A percentile compares a stretch with the other conserved stretches of the same genome.
Conservation (phyloP, 2,113 vertebrate species). For the Planiliza haematocheilus region DNA sequence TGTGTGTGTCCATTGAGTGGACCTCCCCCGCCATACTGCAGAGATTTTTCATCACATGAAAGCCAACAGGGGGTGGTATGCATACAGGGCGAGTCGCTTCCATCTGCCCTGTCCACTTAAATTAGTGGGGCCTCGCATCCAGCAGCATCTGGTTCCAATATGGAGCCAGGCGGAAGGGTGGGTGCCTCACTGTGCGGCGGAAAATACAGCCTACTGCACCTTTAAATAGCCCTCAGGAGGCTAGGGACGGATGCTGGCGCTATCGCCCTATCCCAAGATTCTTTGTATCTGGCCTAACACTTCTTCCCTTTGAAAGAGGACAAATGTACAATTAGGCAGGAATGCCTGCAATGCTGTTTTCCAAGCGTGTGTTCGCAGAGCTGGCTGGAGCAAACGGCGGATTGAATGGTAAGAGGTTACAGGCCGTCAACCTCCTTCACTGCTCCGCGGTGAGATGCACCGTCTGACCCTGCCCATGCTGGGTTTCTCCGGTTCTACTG, state of each 20-base stretch:
- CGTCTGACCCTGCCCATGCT: conserved; percentile 59
- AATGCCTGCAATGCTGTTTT: conserved; percentile 83
- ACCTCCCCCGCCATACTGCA: conserved; percentile 72
- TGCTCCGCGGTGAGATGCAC: conserved; percentile 67
- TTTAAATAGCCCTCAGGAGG: conserved; percentile 88
- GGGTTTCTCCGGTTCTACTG: conserved; percentile 63
- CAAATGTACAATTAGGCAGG: conserved; percentile 87
- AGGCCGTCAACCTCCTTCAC: conserved; percentile 55
- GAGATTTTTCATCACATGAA: conserved; percentile 82
- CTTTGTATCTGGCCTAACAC: conserved; percentile 83
- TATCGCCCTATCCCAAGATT: conserved; percentile 82
- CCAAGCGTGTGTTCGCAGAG: conserved; percentile 62
- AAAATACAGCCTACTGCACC: conserved; percentile 88
- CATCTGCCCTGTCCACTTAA: conserved; percentile 86
- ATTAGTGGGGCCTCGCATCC: conserved; percentile 86
- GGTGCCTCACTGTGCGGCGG: conserved; percentile 84
- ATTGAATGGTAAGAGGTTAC: conserved; percentile 55
- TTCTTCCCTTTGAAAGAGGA: conserved; percentile 83
- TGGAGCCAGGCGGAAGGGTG: conserved; percentile 86
- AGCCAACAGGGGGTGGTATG: conserved; percentile 86
- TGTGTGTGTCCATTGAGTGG: conserved; percentile 30
- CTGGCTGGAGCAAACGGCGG: conserved; percentile 52
- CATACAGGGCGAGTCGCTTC: conserved; percentile 81
- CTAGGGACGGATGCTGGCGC: conserved; percentile 83
- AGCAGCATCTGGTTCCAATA: conserved; percentile 89